A percentile compares a stretch with the other conserved stretches of the same genome.
Conservation (phyloP, 2,888 invertebrate genomes). For the Branchellion lobata region DNA sequence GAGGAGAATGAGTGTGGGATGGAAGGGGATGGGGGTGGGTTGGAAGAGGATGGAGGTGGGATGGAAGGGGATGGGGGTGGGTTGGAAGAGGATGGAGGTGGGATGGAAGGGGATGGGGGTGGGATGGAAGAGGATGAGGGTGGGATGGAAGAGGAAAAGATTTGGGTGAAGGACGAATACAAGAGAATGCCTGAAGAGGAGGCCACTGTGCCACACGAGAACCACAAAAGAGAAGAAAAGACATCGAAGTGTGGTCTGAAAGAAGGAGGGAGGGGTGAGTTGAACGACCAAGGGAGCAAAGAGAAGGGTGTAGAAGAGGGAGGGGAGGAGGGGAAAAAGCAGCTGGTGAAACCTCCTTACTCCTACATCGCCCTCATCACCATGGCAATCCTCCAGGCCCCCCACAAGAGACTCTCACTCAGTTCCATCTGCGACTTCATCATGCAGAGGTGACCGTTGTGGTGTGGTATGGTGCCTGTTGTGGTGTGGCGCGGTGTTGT, state of each 20-base stretch:
- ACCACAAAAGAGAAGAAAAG: no score
- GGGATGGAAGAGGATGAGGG: background rate
- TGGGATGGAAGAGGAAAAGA: background rate
- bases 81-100: background rate
- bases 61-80: no score
- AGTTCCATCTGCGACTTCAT: constrained; percentile 99
- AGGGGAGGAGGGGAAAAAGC: constrained; percentile 49
- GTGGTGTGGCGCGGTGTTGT: no score
- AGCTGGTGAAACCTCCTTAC: constrained; percentile 92
- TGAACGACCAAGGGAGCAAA: no score
- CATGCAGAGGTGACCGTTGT: constrained; percentile 69
- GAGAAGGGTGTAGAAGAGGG: no score
- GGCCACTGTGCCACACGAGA: no score
- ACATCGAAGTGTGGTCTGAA: no score
- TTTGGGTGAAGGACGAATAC: no score
- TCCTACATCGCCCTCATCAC: constrained; percentile 98
- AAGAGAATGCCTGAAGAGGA: no score
- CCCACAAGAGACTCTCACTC: constrained; percentile 88
- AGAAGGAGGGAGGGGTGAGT: no score
- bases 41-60: background rate
- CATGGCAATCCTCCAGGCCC: constrained; percentile 88
- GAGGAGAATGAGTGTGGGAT: background rate
- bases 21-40: no score
- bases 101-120: background rate
- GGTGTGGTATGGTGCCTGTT: no score